These are phyloP conservation scores for Dugesia japonica DNA, from an alignment of 2,888 invertebrate species.

Conservation along the genomic window DNA sequence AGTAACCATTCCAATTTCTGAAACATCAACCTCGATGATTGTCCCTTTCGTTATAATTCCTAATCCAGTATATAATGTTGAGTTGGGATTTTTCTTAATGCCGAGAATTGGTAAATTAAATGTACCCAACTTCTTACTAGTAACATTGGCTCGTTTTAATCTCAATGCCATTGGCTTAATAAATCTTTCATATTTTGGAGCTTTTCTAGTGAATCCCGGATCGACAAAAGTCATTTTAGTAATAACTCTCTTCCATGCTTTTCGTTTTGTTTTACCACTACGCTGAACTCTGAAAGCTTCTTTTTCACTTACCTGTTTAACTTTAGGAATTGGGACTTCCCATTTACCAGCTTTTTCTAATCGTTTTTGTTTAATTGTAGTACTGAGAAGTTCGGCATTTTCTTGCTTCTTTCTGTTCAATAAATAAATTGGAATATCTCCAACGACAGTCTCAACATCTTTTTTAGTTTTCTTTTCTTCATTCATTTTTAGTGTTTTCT, in stretches of 20 bases:
- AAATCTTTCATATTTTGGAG: conserved; percentile 94
- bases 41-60: conserved; percentile 98
- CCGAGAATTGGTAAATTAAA: conserved; percentile 91
- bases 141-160: conserved; percentile 92
- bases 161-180: conserved; percentile 89
- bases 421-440: conserved; percentile 84
- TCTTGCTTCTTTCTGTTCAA: conserved; percentile 85
- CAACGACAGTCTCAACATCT: conserved; percentile 60
- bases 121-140: conserved; percentile 93
- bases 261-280: conserved; percentile 67
- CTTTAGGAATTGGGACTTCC: conserved; percentile 97
- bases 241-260: conserved; percentile 98
- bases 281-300: conserved; percentile 85
- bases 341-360: conserved; percentile 99
- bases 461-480: conserved; percentile 79
- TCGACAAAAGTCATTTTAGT: conserved; percentile 77
- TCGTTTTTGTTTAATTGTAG: conserved; percentile 96
- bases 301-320: conserved; percentile 80
- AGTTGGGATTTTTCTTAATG: conserved; percentile 95
- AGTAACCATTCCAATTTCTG: conserved; percentile 90
- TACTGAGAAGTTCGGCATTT: conserved; percentile 81
- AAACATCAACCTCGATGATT: conserved; percentile 88
- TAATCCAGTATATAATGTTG: conserved; percentile 81
- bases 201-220: conserved; percentile 91
- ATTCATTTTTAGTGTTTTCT: conserved; percentile 70